These are phyloP conservation scores for Busseola fusca DNA, from an alignment of 2,888 invertebrate genomes.

Conservation along the genomic window DNA sequence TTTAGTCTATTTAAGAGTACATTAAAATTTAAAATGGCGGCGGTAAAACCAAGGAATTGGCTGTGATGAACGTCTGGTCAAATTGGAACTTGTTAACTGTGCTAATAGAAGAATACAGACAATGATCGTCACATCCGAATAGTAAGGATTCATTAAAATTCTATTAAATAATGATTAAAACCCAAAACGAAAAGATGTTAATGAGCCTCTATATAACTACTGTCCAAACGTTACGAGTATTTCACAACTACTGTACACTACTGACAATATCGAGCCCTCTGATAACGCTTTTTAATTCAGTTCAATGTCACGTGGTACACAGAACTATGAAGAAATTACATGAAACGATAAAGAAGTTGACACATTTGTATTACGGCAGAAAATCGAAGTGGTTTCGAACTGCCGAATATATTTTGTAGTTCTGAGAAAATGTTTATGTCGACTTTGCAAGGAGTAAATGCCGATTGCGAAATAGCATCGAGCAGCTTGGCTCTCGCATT, in stretches of 20 bases:
- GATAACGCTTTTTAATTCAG: slow-evolving; percentile 84
- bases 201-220: slow-evolving; percentile 70
- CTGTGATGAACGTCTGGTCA: slow-evolving; percentile 63
- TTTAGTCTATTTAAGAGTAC: slow-evolving; percentile 59
- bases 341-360: slow-evolving; percentile 72
- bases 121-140: slow-evolving; percentile 70
- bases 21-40: slow-evolving; percentile 62
- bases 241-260: slow-evolving; percentile 75
- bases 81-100: slow-evolving; percentile 77
- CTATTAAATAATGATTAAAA: slow-evolving; percentile 81
- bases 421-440: slow-evolving; percentile 81
- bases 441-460: slow-evolving; percentile 78
- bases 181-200: slow-evolving; percentile 75
- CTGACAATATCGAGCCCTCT: slow-evolving; percentile 78
- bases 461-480: slow-evolving; percentile 80
- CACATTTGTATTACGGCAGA: slow-evolving; percentile 65
- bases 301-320: slow-evolving; percentile 83
- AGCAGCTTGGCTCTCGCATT: slow-evolving; percentile 74
- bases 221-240: slow-evolving; percentile 71
- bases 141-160: slow-evolving; percentile 79
- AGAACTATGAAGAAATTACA: slow-evolving; percentile 81
- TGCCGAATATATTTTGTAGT: slow-evolving; percentile 75
- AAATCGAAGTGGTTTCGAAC: slow-evolving; percentile 65
- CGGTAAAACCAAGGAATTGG: slow-evolving; percentile 64
- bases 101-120: slow-evolving; percentile 74